A percentile compares a stretch with the other conserved stretches of the same genome.
phyloP scores from a whole-genome alignment of 2,113 vertebrate species.

The Oryzias woworae region DNA sequence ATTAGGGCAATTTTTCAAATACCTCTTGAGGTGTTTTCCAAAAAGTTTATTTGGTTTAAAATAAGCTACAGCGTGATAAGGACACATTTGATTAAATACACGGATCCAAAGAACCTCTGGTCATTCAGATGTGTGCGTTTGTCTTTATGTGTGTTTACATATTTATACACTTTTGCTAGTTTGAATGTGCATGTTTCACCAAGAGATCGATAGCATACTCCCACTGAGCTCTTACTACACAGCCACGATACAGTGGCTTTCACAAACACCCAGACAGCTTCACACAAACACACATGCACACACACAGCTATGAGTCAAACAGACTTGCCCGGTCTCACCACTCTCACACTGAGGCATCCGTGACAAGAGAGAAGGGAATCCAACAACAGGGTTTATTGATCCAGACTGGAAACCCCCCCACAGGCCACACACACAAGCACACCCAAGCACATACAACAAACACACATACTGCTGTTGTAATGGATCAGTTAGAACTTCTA shows the following conservation, averaged over 20 bases:
- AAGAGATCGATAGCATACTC: constrained; percentile 61
- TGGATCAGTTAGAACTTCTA: constrained; percentile 70
- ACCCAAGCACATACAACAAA: constrained; percentile 14
- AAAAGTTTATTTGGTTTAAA: too few relatives aligned
- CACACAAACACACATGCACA: constrained; percentile 25
- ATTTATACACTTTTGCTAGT: constrained; percentile 29
- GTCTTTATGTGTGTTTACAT: constrained; percentile 5
- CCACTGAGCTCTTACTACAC: constrained; percentile 49
- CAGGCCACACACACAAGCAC: constrained; percentile 54
- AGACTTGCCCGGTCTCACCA: constrained; percentile 59
- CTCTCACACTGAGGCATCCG: constrained; percentile 67
- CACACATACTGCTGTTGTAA: constrained; percentile 51
- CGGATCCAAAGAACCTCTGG: constrained; percentile 3
- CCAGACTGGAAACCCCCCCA: constrained; percentile 77
- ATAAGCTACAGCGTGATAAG: too few relatives aligned
- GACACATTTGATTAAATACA: too few relatives aligned
- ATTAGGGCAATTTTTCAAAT: too few relatives aligned
- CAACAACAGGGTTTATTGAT: constrained; percentile 79
- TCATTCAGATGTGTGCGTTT: background rate
- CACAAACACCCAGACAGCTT: constrained; percentile 25
- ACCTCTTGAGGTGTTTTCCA: too few relatives aligned
- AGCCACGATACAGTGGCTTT: constrained; percentile 48
- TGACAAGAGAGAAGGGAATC: constrained; percentile 78
- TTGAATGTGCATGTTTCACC: constrained; percentile 58
- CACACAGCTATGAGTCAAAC: constrained; percentile 60